Base-by-base conservation (phyloP, 2,888 invertebrate genomes). In the Sepiola atlantica region DNA sequence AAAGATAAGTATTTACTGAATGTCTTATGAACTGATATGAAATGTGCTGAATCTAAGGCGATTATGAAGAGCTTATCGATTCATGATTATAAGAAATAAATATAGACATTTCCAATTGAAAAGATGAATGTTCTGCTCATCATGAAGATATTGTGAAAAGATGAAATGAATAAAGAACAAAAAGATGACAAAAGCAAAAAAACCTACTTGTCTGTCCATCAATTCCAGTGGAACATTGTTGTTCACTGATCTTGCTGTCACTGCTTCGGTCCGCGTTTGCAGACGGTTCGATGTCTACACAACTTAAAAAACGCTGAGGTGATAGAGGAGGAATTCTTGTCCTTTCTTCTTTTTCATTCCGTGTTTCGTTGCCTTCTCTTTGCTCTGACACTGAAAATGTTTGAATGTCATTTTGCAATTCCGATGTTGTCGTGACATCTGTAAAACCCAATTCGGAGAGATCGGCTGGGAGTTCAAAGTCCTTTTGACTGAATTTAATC, bases 401-500 rank as follows among this genome's bases (percentile, higher is more conserved):
- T 24, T 28, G 45, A n/a, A 54, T 55, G 92, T 92, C 55, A 28
- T 92, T 92, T 55, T 55, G 54, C 28, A 55, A 24, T 92, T 92
- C 92, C 45, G 92, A 55, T 55, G 92, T 45, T 28, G 90, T 32
- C 3, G 45, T 54, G 18, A 55, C 18, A n/a, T 92, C 92, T n/a
- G 92, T 55, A 28, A 55, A 45, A n/a, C 18, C n/a, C n/a, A 92
- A 18, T 54, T 92, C 92, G 54, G 92, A 55, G 92, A 92, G 92
- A 35, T 92, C 92, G 16, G 92, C 54, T 2, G 92, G 55, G n/a
- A 92, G 92, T 92, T 92, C 92, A 55, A 92, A 92, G 45, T 92
- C 92, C 32, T 92, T 92, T 10, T 45, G 92, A 54, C 92, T 92
- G 32, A 92, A 92, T 92, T 92, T 92, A 54, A 92, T 92, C 54